Percentiles rank a stretch among this genome's conserved stretches.
Evolutionary conservation across 2,113 vertebrate genomes (phyloP).

Genomic region (Poeciliopsis retropinna): DNA sequence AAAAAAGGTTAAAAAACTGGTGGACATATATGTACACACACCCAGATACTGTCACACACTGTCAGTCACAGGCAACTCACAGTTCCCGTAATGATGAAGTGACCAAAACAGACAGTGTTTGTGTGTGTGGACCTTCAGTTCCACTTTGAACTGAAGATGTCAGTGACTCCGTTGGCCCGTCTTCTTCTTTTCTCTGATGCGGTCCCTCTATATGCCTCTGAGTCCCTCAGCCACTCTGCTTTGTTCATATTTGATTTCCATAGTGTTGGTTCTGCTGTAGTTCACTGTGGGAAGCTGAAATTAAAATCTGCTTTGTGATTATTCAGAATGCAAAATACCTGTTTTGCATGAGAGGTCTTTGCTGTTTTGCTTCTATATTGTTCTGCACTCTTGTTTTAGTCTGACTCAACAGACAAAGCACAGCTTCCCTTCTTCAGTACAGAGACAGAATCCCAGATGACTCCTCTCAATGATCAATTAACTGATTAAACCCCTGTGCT

Average conservation of each 20-base stretch:
- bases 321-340: not conserved
- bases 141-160: slow-evolving; percentile 69
- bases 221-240: slow-evolving; percentile 40
- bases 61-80: slow-evolving; percentile 34
- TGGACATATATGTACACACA: not conserved
- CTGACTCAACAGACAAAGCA: not conserved
- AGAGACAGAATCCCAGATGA: slow-evolving; percentile 7
- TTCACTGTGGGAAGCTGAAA: slow-evolving; percentile 6
- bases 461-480: slow-evolving; percentile 72
- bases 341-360: not conserved
- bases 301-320: not conserved
- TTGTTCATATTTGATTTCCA: slow-evolving; percentile 76
- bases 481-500: slow-evolving; percentile 72
- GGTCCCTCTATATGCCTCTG: slow-evolving; percentile 5
- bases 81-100: slow-evolving; percentile 60
- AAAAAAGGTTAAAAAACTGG: not conserved
- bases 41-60: not conserved
- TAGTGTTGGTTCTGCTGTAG: slow-evolving; percentile 41
- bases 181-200: slow-evolving; percentile 43
- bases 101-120: slow-evolving; percentile 51
- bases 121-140: slow-evolving; percentile 44
- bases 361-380: not conserved
- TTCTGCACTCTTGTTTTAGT: not conserved
- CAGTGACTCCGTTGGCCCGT: slow-evolving; percentile 40
- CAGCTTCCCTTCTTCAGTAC: not conserved